A percentile compares a stretch with the other conserved stretches of the same genome.
phyloP scores from a whole-genome alignment of 2,113 vertebrate species.

The Collichthys lucidus region DNA sequence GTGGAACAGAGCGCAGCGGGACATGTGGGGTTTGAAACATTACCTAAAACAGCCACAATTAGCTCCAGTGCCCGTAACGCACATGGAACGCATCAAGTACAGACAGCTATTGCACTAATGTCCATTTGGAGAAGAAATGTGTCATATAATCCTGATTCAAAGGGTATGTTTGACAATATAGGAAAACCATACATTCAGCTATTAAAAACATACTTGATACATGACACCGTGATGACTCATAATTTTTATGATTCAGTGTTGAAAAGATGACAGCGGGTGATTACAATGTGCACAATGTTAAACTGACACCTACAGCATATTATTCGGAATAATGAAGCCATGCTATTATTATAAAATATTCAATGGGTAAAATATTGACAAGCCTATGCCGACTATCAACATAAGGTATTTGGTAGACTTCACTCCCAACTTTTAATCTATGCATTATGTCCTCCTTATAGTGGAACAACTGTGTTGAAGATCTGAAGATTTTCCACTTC shows the following conservation, averaged over 20 bases:
- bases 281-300: neutral
- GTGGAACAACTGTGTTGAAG: neutral
- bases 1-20: too few species aligned
- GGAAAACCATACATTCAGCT: neutral
- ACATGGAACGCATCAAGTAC: too few species aligned
- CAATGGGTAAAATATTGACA: neutral
- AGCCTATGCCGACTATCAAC: neutral
- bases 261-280: neutral
- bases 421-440: neutral
- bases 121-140: neutral
- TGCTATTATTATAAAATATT: neutral
- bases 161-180: neutral
- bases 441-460: neutral
- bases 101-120: too few species aligned
- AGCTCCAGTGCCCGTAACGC: too few species aligned
- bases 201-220: neutral
- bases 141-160: neutral
- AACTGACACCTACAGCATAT: neutral
- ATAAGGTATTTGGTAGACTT: neutral
- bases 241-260: too few species aligned
- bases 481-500: slow-evolving; percentile 12
- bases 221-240: too few species aligned
- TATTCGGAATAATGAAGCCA: neutral
- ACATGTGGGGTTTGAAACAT: too few species aligned
- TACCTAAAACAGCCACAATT: too few species aligned